Percentiles rank a stretch among this genome's conserved stretches.
These are phyloP conservation scores for Pandemis corylana DNA, from an alignment of 2,888 invertebrate genomes.

Conservation along the genomic window DNA sequence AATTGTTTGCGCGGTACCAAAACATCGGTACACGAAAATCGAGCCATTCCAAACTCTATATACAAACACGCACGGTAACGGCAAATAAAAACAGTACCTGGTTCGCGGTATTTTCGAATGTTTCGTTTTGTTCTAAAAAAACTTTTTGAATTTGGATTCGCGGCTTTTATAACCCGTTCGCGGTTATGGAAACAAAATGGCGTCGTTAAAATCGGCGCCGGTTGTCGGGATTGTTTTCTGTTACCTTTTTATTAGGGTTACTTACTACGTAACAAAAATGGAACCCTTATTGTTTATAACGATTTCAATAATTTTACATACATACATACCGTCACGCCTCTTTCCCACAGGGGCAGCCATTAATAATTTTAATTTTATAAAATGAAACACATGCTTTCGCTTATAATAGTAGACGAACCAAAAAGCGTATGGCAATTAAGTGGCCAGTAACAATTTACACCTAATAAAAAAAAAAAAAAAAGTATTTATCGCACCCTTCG, in stretches of 20 bases:
- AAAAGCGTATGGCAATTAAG: too few species aligned
- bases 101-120: conserved; percentile 37
- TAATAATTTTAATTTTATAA: too few species aligned
- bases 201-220: background rate
- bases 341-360: too few species aligned
- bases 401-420: too few species aligned
- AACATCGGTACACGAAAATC: background rate
- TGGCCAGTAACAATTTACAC: too few species aligned
- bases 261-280: too few species aligned
- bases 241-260: background rate
- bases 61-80: background rate
- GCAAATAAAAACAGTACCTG: background rate
- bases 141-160: conserved; percentile 29
- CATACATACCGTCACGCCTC: too few species aligned
- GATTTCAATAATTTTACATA: too few species aligned
- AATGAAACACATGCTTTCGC: too few species aligned
- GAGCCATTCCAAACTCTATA: conserved; percentile 15
- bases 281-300: too few species aligned
- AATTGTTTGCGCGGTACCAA: conserved; percentile 37
- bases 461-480: too few species aligned
- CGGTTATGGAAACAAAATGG: conserved; percentile 28
- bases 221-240: conserved; percentile 1
- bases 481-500: too few species aligned
- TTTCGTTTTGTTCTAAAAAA: conserved; percentile 38
- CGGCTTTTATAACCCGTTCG: conserved; percentile 22